phyloP scores from a whole-genome alignment of 2,888 invertebrate species.

The Anodontia alba region DNA sequence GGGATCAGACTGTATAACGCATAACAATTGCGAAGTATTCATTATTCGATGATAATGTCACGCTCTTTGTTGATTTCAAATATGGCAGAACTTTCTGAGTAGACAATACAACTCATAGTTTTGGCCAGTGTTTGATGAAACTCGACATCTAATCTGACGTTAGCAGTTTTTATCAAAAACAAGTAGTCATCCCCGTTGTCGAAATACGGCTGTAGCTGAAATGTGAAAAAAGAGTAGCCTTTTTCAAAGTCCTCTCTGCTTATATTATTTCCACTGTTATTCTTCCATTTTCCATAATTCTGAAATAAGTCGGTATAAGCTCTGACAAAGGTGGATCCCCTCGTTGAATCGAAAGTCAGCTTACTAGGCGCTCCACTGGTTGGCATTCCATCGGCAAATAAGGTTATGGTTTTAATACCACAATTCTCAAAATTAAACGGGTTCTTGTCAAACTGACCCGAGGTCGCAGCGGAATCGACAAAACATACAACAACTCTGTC shows the following conservation, averaged over 20 bases:
- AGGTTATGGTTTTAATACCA: not conserved
- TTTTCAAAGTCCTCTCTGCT: not conserved
- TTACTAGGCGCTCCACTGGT: not conserved
- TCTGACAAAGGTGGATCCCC: too few species aligned
- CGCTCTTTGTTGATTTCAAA: too few species aligned
- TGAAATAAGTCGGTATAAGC: not conserved
- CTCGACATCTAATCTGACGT: slow-evolving; percentile 30
- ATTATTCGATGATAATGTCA: too few species aligned
- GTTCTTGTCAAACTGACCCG: not conserved
- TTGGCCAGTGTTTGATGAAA: too few species aligned
- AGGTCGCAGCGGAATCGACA: not conserved
- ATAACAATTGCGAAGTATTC: too few species aligned
- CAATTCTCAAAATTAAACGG: not conserved
- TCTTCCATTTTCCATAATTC: not conserved
- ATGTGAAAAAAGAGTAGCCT: slow-evolving; percentile 16
- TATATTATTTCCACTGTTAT: slow-evolving; percentile 20
- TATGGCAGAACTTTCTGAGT: too few species aligned
- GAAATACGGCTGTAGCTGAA: slow-evolving; percentile 25
- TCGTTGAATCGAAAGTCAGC: too few species aligned
- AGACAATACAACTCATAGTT: too few species aligned
- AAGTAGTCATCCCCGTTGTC: slow-evolving; percentile 28
- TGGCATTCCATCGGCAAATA: not conserved
- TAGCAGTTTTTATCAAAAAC: slow-evolving; percentile 24
- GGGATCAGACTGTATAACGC: too few species aligned
- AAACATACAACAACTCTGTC: slow-evolving; percentile 29